phyloP scores from a whole-genome alignment of 2,797 vertebrate species.

The Sciurus carolinensis region DNA sequence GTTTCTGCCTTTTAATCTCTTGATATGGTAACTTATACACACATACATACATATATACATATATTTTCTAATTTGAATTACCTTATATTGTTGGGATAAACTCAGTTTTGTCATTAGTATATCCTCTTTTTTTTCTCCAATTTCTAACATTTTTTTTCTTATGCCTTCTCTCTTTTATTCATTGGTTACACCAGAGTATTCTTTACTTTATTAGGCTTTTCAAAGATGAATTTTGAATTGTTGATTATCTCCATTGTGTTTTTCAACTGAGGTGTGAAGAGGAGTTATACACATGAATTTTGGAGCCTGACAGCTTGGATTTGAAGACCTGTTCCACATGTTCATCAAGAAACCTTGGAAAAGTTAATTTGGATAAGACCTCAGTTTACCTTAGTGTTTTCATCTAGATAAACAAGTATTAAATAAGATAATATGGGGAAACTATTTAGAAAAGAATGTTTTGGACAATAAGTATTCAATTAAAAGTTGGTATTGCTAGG shows the following conservation, averaged over 20 bases:
- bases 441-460: conserved; percentile 23
- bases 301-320: neutral
- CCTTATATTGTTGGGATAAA: neutral
- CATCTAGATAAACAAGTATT: neutral
- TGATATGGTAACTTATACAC: neutral
- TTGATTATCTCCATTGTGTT: neutral
- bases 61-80: neutral
- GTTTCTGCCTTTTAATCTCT: conserved; percentile 11
- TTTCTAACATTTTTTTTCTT: neutral
- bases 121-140: no score
- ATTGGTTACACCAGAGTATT: neutral
- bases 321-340: neutral
- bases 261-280: neutral
- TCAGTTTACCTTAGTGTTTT: conserved; percentile 24
- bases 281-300: neutral
- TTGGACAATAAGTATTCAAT: neutral
- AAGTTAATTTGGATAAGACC: neutral
- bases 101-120: neutral
- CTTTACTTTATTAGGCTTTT: neutral
- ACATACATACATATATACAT: no score
- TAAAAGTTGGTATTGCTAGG: neutral
- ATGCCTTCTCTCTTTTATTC: neutral
- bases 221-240: conserved; percentile 2
- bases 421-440: conserved; percentile 27
- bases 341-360: conserved; percentile 24